phyloP scores from a whole-genome alignment of 2,797 vertebrate species.

The Psittacula echo region DNA sequence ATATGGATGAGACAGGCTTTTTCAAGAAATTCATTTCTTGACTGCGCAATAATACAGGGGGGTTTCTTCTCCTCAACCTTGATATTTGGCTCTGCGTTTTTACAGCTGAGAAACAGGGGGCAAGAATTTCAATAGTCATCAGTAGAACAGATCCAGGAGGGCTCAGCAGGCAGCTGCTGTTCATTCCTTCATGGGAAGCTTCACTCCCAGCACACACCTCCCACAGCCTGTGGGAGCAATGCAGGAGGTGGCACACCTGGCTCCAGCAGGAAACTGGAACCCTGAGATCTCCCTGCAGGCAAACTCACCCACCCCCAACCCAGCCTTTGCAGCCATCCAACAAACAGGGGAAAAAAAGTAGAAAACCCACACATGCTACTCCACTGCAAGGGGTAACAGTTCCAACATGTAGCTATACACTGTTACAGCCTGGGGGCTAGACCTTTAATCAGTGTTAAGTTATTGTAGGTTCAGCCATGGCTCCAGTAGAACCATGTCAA shows the following conservation, averaged over 20 bases:
- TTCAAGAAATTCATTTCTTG: neutral
- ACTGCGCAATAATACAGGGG: accelerated
- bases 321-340: neutral
- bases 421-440: neutral
- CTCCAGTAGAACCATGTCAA: neutral
- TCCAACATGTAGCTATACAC: neutral
- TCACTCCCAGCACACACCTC: neutral
- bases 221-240: neutral
- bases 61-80: neutral
- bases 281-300: neutral
- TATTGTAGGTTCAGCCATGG: neutral
- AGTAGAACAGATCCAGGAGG: neutral
- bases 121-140: neutral
- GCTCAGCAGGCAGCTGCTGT: neutral
- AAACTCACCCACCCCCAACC: neutral
- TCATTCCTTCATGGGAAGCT: neutral
- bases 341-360: neutral
- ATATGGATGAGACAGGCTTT: neutral
- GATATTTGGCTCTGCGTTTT: neutral
- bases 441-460: neutral
- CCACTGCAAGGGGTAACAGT: neutral
- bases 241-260: neutral
- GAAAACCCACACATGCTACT: neutral
- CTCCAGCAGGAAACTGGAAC: neutral
- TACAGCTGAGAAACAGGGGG: neutral